Conservation (phyloP, 2,113 vertebrate species). For the Erythrolamprus reginae region DNA sequence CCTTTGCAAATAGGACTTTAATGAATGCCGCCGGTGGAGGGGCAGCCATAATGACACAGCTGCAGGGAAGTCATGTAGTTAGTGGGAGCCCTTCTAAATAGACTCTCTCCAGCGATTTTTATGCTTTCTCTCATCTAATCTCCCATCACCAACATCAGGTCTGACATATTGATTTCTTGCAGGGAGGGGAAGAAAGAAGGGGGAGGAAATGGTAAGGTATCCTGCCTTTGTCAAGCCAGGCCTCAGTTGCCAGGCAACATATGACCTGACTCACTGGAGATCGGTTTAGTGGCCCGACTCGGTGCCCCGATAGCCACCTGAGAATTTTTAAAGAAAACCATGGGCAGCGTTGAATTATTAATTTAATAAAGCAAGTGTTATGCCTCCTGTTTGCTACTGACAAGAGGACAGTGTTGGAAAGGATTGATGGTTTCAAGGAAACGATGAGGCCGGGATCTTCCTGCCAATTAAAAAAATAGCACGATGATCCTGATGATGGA, state of each 20-base stretch:
- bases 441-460: neutral
- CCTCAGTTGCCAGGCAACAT: constrained; percentile 79
- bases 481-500: neutral
- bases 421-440: neutral
- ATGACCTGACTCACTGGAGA: constrained; percentile 66
- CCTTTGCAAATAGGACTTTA: constrained; percentile 48
- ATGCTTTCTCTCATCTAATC: constrained; percentile 76
- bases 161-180: constrained; percentile 82
- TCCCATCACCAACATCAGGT: constrained; percentile 77
- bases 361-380: constrained; percentile 26
- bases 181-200: constrained; percentile 11
- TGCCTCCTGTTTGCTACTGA: neutral
- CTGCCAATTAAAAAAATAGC: constrained; percentile 7
- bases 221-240: constrained; percentile 78
- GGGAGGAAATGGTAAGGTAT: constrained; percentile 68
- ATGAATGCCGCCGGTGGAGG: constrained; percentile 29
- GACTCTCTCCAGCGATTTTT: constrained; percentile 53
- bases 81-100: constrained; percentile 12
- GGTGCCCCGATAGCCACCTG: constrained; percentile 59
- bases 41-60: constrained; percentile 37
- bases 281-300: constrained; percentile 54
- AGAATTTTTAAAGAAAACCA: constrained; percentile 54
- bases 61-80: constrained; percentile 32
- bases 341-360: constrained; percentile 27
- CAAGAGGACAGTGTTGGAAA: neutral